Base-by-base conservation (phyloP, 1,140 invertebrate species). In the Lepeophtheirus salmonis region DNA sequence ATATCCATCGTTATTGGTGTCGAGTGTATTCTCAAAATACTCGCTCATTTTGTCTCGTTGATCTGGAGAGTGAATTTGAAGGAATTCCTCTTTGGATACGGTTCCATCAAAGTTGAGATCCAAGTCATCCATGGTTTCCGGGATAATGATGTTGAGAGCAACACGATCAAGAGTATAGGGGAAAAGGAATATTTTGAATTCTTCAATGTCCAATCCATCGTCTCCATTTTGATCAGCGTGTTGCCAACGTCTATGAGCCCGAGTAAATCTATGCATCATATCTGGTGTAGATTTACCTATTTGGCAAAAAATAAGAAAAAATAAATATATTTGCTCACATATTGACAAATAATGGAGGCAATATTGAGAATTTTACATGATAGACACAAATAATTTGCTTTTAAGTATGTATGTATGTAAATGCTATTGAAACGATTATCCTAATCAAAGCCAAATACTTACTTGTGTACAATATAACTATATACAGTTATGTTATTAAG, bases 101-200 rank as follows among this genome's bases (percentile, higher is more conserved):
- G 20, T 14, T n/a, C 26, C 23, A 48, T 57, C 55, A n/a, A 23
- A 30, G 26, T 57, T 25, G 23, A 17, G 21, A 25, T 57, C 55
- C 23, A 57, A n/a, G n/a, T 57, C 55, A 25, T 24, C 55, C 20
- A 23, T 21, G 26, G 55, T 23, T 23, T 57, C 55, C 12, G 55
- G 55, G 17, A 57, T 41, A 12, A 25, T 16, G 10, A 57, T 25
- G 23, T 21, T 54, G 4, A 20, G 18, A 54, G 18, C 23, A 12
- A 21, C 18, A 17, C 20, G 22, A n/a, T 41, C 25, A 3, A 57
- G 16, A 3, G 21, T 16, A n/a, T 41, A 41, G 25, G 55, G 55
- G 26, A 57, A 57, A n/a, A 57, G 55, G 26, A 57, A 57, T 16
- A 18, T 24, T 20, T 50, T 57, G 55, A 57, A 57, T 41, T 57